Base-by-base conservation (phyloP, 2,113 vertebrate genomes). In the Lophotis ruficrista region DNA sequence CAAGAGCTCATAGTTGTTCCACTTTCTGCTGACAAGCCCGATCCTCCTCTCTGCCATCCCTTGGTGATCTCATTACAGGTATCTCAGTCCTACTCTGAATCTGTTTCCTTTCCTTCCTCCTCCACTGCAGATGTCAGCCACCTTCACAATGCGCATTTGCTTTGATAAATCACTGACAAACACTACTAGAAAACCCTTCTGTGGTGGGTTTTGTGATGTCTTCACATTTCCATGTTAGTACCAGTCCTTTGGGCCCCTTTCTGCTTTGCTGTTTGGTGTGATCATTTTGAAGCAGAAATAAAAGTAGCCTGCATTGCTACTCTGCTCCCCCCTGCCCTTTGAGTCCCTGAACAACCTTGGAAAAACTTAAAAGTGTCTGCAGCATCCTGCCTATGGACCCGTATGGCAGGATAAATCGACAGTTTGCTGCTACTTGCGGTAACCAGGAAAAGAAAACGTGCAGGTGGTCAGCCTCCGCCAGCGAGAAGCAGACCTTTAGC, bases 121-220 rank as follows among this genome's bases (percentile, higher is more conserved):
- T 83, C 20, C 25, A 13, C 19, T 53, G 71, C 24, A 86, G 54
- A 50, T 50, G 14, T 47, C 61, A 85, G 33, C 10, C 33, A 38
- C 16, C n/a, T 27, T 68, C 38, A 56, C 0, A 2, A 15, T 10
- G 18, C 1, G 1, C 65, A 51, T 84, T 28, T 28, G 9, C 0
- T 51, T 28, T 45, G 50, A 47, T 30, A 87, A 58, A 86, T 37
- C 57, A 22, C 47, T 64, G 27, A 14, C 60, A 65, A 38, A 87
- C 14, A 21, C 20, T 23, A 6, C 17, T 10, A 25, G 47, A 70
- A 87, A 91, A 50, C 15, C 30, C 8, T 48, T 60, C 56, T 22
- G 3, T 14, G 18, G 33, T 25, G 65, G 33, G 30, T 64, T 81
- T 91, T 19, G 56, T 43, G 60, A 38, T 35, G 43, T 71, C 0